These are phyloP conservation scores for Drosophila subpulchrella DNA, from an alignment of 1,140 invertebrate species.

Conservation along the genomic window DNA sequence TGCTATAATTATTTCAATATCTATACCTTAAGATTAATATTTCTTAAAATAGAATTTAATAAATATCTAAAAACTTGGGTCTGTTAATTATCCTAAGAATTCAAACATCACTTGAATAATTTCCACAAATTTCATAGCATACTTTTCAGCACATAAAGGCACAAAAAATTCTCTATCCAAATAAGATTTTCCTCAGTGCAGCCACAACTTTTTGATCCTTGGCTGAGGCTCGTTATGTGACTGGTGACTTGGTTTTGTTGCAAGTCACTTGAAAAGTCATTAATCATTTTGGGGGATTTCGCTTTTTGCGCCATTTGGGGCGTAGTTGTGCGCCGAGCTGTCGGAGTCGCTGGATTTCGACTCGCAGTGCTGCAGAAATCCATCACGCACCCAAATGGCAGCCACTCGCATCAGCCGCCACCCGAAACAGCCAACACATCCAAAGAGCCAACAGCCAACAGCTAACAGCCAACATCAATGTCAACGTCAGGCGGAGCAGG, in stretches of 20 bases:
- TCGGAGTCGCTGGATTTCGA: slow-evolving; percentile 50
- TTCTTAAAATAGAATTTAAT: too few relatives aligned
- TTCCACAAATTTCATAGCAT: neutral
- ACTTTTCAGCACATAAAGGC: neutral
- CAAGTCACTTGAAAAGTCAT: slow-evolving; percentile 83
- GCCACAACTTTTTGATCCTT: slow-evolving; percentile 60
- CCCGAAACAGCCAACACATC: slow-evolving; percentile 11
- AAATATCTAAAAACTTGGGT: too few relatives aligned
- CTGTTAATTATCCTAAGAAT: neutral
- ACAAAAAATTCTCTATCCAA: too few relatives aligned
- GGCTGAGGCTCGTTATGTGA: slow-evolving; percentile 53
- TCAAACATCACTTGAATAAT: neutral
- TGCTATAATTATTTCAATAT: too few relatives aligned
- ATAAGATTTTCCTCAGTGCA: slow-evolving; percentile 16
- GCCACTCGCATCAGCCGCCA: slow-evolving; percentile 42
- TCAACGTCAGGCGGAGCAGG: slow-evolving; percentile 64
- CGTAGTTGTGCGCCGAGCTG: slow-evolving; percentile 41
- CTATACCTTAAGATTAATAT: too few relatives aligned
- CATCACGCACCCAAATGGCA: slow-evolving; percentile 67
- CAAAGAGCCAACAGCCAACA: slow-evolving; percentile 28
- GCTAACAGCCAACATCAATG: slow-evolving; percentile 74
- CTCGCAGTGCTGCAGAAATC: slow-evolving; percentile 63
- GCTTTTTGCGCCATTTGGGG: slow-evolving; percentile 48
- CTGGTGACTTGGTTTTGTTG: slow-evolving; percentile 67
- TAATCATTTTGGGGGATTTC: slow-evolving; percentile 75